Conservation (phyloP, 2,113 vertebrate species). For the Megalops atlanticus region DNA sequence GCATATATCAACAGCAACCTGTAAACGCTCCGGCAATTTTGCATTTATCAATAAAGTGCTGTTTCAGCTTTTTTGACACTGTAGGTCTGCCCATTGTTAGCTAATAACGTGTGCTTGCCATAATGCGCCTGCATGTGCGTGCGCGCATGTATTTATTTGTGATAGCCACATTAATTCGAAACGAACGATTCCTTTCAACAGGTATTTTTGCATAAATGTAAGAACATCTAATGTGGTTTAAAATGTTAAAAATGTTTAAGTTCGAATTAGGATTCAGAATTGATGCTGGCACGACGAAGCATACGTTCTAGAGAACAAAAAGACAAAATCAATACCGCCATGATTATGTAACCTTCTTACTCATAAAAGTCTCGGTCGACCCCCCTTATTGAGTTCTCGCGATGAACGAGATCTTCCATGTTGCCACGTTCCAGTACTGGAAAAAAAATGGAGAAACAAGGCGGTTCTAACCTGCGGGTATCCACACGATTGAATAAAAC, state of each 20-base stretch:
- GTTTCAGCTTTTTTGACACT: neutral
- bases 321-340: neutral
- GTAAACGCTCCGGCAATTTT: too few relatives aligned
- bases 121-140: neutral
- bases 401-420: slow-evolving; percentile 48
- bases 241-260: neutral
- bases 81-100: neutral
- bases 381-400: slow-evolving; percentile 39
- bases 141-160: neutral
- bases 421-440: slow-evolving; percentile 56
- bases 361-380: neutral
- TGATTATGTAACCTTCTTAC: slow-evolving; percentile 21
- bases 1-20: too few relatives aligned
- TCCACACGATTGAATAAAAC: slow-evolving; percentile 59
- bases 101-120: neutral
- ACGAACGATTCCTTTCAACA: neutral
- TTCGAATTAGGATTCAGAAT: neutral
- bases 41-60: neutral
- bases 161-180: neutral
- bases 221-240: neutral
- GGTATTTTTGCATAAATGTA: neutral
- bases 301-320: neutral
- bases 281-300: neutral
- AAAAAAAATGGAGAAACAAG: neutral
- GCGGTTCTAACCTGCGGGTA: slow-evolving; percentile 42